Evolutionary conservation across 2,888 invertebrate genomes (phyloP).

Genomic region (Nesidiocoris tenuis): DNA sequence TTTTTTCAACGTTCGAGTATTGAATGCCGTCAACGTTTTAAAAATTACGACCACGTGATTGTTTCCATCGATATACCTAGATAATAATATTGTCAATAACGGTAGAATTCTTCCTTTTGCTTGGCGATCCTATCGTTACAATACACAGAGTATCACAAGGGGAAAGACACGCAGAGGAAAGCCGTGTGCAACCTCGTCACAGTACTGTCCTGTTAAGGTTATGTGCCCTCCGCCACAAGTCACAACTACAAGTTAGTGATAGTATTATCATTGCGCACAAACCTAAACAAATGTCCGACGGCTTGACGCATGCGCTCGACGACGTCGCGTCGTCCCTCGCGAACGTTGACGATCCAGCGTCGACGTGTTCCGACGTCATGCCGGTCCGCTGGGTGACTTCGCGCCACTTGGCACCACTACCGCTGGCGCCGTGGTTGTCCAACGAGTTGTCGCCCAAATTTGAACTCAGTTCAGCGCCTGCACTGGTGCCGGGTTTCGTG

Average conservation of each 20-base stretch:
- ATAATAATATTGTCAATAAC: constrained; percentile 33
- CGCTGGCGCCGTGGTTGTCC: constrained; percentile 11
- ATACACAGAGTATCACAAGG: constrained; percentile 29
- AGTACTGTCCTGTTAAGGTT: constrained; percentile 14
- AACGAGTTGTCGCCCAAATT: constrained; percentile 44
- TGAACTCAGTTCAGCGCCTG: constrained; percentile 20
- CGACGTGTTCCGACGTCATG: constrained; percentile 45
- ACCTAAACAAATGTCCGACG: constrained; percentile 51
- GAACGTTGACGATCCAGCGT: constrained; percentile 25
- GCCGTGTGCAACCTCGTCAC: constrained; percentile 19
- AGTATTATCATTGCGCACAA: constrained; percentile 49
- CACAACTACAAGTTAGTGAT: constrained; percentile 17
- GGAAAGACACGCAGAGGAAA: constrained; percentile 18
- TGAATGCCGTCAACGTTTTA: constrained; percentile 24
- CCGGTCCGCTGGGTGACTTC: constrained; percentile 46
- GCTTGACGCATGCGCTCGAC: constrained; percentile 48
- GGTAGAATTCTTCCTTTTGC: constrained; percentile 9
- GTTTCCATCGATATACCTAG: constrained; percentile 15
- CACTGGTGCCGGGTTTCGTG: constrained; percentile 2
- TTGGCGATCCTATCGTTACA: neutral
- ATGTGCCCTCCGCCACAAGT: neutral
- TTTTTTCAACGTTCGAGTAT: too few species aligned
- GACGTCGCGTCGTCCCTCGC: constrained; percentile 14
- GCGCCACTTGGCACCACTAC: constrained; percentile 32
- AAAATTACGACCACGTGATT: constrained; percentile 12